A percentile compares a stretch with the other conserved stretches of the same genome.
Evolutionary conservation across 2,888 invertebrate species (phyloP).

Genomic region (Mesorhabditis spiculigera): DNA sequence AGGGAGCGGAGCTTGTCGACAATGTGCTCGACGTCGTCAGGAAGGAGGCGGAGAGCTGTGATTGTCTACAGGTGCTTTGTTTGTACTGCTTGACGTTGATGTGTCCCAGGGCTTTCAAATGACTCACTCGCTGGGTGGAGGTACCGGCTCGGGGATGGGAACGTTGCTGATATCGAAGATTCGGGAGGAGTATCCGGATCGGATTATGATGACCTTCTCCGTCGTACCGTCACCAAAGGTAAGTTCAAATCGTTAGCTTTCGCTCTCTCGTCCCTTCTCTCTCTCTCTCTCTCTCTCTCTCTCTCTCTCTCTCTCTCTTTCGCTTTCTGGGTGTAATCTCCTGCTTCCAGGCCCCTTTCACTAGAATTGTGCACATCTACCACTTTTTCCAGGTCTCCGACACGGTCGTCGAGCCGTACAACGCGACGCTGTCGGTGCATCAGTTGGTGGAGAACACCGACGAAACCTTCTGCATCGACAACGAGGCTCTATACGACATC

Average conservation of each 20-base stretch:
- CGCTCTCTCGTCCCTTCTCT: too few species aligned
- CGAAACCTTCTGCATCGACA: conserved; percentile 65
- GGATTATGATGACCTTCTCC: conserved; percentile 95
- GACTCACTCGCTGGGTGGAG: conserved; percentile 78
- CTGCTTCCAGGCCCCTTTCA: too few species aligned
- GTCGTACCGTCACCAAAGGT: conserved; percentile 80
- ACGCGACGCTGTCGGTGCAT: conserved; percentile 65
- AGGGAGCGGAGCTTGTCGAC: conserved; percentile 71
- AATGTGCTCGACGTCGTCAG: conserved; percentile 69
- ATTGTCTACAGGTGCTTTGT: conserved; percentile 70
- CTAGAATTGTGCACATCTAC: too few species aligned
- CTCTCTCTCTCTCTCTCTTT: too few species aligned
- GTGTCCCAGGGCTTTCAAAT: conserved; percentile 73
- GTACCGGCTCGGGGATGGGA: conserved; percentile 84
- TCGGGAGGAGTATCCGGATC: conserved; percentile 92
- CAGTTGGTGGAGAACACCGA: conserved; percentile 61
- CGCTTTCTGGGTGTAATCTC: too few species aligned
- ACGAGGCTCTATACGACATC: conserved; percentile 65
- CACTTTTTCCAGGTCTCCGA: background rate
- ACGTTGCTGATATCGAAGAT: conserved; percentile 89
- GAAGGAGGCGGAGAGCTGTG: conserved; percentile 78
- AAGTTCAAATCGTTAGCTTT: conserved; percentile 24
- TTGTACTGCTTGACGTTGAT: background rate
- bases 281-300: too few species aligned
- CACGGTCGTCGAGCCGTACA: conserved; percentile 70